Evolutionary conservation across 2,888 invertebrate species (phyloP).

Genomic region (Troides oblongomaculatus): DNA sequence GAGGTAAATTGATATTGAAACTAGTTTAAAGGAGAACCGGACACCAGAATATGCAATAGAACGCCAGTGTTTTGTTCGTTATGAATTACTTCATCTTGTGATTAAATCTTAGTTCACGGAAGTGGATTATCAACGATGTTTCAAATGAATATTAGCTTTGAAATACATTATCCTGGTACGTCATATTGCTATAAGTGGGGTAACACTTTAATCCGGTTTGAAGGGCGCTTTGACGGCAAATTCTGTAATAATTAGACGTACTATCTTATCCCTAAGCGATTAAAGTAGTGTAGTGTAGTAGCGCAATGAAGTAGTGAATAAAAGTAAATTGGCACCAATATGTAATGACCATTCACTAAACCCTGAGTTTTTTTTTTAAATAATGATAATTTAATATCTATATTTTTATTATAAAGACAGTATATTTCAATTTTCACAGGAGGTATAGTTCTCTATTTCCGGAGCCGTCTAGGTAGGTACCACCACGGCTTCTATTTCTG

Average conservation of each 20-base stretch:
- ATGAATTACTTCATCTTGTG: slow-evolving; percentile 4
- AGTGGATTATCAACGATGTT: neutral
- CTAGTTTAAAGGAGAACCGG: slow-evolving; percentile 37
- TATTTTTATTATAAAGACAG: no score
- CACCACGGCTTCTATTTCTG: no score
- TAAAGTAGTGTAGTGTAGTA: no score
- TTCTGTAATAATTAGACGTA: neutral
- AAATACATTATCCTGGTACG: neutral
- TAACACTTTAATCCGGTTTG: neutral
- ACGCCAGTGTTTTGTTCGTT: slow-evolving; percentile 35
- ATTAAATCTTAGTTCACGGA: neutral
- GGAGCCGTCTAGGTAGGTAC: no score
- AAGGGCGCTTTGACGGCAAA: neutral
- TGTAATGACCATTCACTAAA: no score
- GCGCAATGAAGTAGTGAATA: neutral
- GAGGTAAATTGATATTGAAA: slow-evolving; percentile 5
- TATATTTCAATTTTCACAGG: no score
- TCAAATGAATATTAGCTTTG: slow-evolving; percentile 1
- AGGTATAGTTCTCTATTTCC: no score
- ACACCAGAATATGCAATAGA: slow-evolving; percentile 54
- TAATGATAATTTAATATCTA: no score
- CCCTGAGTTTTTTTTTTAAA: no score
- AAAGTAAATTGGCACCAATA: neutral
- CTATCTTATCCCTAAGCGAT: neutral
- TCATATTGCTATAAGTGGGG: no score